Conservation (phyloP, 2,113 vertebrate genomes). For the Sturnira hondurensis region DNA sequence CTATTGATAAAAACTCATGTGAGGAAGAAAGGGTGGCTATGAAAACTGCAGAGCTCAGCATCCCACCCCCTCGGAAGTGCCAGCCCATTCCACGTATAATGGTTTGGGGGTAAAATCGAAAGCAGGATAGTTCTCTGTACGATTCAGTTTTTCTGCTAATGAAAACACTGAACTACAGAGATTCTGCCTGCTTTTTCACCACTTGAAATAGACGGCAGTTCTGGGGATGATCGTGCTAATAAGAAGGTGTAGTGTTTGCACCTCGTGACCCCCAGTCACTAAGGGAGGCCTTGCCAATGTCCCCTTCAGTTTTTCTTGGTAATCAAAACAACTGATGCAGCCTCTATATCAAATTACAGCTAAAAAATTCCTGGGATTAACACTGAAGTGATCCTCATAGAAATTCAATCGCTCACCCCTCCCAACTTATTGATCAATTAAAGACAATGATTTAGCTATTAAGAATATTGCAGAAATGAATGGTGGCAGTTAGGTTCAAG, state of each 20-base stretch:
- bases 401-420: background rate
- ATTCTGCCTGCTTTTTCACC: background rate
- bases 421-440: background rate
- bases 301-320: background rate
- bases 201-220: background rate
- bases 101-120: background rate
- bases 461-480: background rate
- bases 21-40: background rate
- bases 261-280: background rate
- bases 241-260: background rate
- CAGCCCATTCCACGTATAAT: background rate
- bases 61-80: background rate
- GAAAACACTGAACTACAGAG: background rate
- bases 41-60: background rate
- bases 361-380: background rate
- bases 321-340: background rate
- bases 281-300: background rate
- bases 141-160: background rate
- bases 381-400: background rate
- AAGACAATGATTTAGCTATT: background rate
- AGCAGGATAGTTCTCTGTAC: background rate
- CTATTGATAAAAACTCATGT: background rate
- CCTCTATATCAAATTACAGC: background rate
- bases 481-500: background rate
- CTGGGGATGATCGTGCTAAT: background rate